phyloP scores from a whole-genome alignment of 2,113 vertebrate species.

The Petrocephalus zakoni region DNA sequence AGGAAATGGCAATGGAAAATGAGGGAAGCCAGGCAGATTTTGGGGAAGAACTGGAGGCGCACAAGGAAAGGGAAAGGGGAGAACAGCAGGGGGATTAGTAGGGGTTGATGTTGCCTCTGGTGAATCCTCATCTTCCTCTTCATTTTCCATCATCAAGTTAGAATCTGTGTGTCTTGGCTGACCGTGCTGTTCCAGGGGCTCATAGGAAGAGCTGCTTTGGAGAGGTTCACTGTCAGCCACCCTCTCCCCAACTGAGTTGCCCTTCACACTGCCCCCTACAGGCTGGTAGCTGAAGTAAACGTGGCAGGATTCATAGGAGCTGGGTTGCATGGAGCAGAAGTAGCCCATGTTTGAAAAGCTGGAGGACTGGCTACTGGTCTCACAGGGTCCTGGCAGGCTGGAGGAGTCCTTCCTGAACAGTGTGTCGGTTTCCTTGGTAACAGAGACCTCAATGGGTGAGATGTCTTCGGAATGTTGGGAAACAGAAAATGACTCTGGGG shows the following conservation, averaged over 20 bases:
- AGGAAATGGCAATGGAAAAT: background rate
- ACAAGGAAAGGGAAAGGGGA: background rate
- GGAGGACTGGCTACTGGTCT: background rate
- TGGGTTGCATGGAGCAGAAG: constrained; percentile 16
- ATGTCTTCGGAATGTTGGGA: background rate
- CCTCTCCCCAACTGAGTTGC: background rate
- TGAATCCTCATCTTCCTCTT: background rate
- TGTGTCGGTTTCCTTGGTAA: background rate
- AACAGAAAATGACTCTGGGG: constrained; percentile 17
- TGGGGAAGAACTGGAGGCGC: background rate
- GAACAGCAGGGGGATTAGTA: background rate
- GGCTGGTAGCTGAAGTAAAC: constrained; percentile 24
- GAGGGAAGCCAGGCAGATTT: background rate
- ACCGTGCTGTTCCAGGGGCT: background rate
- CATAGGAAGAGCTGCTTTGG: constrained; percentile 8
- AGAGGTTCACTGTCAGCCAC: background rate
- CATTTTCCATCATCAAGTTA: background rate
- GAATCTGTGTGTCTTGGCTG: constrained; percentile 11
- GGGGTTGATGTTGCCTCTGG: background rate
- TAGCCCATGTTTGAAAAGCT: constrained; percentile 26
- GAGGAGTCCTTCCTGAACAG: background rate
- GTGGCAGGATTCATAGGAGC: constrained; percentile 10
- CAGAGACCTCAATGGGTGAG: constrained; percentile 6
- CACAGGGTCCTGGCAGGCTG: background rate
- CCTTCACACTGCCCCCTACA: background rate